A percentile compares a stretch with the other conserved stretches of the same genome.
Evolutionary conservation across 2,797 vertebrate genomes (phyloP).

Genomic region (Sebastes steindachneri): DNA sequence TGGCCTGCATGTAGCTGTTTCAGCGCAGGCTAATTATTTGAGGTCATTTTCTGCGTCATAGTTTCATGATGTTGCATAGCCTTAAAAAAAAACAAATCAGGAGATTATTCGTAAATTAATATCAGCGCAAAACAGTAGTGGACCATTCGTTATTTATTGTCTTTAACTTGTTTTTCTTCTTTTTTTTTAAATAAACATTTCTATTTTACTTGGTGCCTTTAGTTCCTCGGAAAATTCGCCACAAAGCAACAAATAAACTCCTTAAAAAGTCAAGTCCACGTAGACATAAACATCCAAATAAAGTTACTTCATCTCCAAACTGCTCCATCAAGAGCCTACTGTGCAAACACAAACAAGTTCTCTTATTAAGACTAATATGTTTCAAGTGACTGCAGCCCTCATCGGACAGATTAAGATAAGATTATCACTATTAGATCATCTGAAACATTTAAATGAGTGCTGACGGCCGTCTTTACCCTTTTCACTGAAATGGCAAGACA

Average conservation of each 20-base stretch:
- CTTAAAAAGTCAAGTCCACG: background rate
- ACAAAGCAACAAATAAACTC: background rate
- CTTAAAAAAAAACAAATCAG: background rate
- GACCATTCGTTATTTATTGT: background rate
- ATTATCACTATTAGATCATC: slow-evolving; percentile 51
- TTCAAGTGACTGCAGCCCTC: background rate
- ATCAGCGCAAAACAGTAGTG: background rate
- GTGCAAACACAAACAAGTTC: background rate
- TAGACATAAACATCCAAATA: background rate
- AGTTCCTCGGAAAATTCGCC: background rate
- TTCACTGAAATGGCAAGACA: slow-evolving; percentile 77
- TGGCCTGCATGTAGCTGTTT: background rate
- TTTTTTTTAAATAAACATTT: background rate
- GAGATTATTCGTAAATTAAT: background rate
- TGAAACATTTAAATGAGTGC: slow-evolving; percentile 62
- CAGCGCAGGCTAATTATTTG: background rate
- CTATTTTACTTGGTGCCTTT: background rate
- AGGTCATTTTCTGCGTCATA: background rate
- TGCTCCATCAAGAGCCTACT: background rate
- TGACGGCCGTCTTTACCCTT: slow-evolving; percentile 79
- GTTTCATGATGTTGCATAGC: background rate
- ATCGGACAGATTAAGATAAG: slow-evolving; percentile 20
- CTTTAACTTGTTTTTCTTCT: background rate
- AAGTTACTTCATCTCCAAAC: background rate
- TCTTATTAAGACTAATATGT: background rate